A percentile compares a stretch with the other conserved stretches of the same genome.
phyloP scores from a whole-genome alignment of 2,797 vertebrate genomes.

The Taeniopygia guttata region DNA sequence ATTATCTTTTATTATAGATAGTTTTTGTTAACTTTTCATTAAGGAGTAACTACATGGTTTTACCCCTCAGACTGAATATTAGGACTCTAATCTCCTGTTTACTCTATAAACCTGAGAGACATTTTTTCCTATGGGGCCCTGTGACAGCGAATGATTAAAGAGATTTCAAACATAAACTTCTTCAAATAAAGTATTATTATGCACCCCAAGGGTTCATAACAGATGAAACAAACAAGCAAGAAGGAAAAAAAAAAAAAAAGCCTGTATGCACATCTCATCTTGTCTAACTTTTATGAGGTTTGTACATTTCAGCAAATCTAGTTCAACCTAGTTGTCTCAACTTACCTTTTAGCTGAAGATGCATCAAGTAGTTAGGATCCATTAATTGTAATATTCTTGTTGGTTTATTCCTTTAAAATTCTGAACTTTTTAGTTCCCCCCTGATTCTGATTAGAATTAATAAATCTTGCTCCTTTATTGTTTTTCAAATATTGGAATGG shows the following conservation, averaged over 20 bases:
- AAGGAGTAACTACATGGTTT: background rate
- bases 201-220: background rate
- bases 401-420: background rate
- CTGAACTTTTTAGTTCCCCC: background rate
- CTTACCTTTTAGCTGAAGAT: background rate
- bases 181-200: slow-evolving; percentile 30
- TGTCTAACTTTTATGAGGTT: background rate
- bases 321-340: background rate
- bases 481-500: background rate
- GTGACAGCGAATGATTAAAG: slow-evolving; percentile 25
- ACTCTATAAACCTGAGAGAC: background rate
- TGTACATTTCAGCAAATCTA: background rate
- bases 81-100: background rate
- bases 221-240: background rate
- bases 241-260: background rate
- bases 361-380: background rate
- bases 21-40: background rate
- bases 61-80: background rate
- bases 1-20: background rate
- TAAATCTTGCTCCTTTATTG: background rate
- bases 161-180: background rate
- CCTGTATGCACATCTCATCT: background rate
- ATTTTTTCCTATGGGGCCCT: background rate
- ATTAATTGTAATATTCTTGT: background rate
- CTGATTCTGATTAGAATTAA: background rate